Conservation (phyloP, 2,888 invertebrate genomes). For the Rhagophthalmus giganteus region DNA sequence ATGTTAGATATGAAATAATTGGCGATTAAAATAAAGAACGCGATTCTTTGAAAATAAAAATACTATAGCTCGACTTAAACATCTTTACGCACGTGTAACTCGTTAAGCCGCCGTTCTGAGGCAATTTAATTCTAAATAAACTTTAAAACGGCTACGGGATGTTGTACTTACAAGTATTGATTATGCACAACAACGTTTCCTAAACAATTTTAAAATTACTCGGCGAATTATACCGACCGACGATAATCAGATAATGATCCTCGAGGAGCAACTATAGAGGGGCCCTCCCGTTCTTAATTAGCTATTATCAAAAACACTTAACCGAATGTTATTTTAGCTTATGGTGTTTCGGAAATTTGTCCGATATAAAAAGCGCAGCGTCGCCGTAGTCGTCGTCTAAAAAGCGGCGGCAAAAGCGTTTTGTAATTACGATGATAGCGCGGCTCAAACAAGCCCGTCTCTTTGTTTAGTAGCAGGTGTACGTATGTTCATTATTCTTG, state of each 20-base stretch:
- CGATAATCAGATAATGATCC: too few relatives aligned
- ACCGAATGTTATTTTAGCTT: neutral
- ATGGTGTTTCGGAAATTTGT: constrained; percentile 7
- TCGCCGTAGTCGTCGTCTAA: constrained; percentile 33
- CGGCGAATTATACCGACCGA: neutral
- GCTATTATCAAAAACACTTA: too few relatives aligned
- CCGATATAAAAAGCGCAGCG: constrained; percentile 7
- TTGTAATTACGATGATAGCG: constrained; percentile 39
- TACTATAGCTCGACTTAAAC: too few relatives aligned
- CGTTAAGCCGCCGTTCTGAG: too few relatives aligned
- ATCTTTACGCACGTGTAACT: too few relatives aligned
- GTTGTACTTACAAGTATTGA: too few relatives aligned
- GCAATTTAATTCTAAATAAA: too few relatives aligned
- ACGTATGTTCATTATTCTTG: constrained; percentile 44
- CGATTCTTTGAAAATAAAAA: too few relatives aligned
- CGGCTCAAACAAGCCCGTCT: constrained; percentile 36
- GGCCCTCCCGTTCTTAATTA: neutral
- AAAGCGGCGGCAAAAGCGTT: constrained; percentile 26
- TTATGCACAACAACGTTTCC: neutral
- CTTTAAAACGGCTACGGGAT: too few relatives aligned
- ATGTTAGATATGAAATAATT: too few relatives aligned
- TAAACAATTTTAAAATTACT: neutral
- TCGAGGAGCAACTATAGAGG: too few relatives aligned
- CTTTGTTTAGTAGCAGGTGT: constrained; percentile 45
- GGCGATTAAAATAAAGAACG: too few relatives aligned